These are phyloP conservation scores for Dromius quadrimaculatus DNA, from an alignment of 2,888 invertebrate species.

Conservation along the genomic window DNA sequence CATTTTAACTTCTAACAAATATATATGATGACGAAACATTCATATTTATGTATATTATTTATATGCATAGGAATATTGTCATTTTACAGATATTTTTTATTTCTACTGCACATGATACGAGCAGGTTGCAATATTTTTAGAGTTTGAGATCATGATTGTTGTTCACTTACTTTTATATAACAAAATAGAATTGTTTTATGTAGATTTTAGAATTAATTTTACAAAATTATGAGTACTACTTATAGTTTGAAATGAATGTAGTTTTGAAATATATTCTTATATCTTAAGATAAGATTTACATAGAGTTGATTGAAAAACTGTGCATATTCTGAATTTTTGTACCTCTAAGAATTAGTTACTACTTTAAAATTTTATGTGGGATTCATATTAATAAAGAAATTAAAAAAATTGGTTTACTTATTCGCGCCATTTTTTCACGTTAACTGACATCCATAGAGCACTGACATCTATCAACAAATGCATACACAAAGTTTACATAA, in stretches of 20 bases:
- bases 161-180: constrained; percentile 14
- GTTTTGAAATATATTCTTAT: constrained; percentile 48
- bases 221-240: not conserved
- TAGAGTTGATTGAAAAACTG: constrained; percentile 1
- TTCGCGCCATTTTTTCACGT: not conserved
- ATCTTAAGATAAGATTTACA: constrained; percentile 33
- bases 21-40: too few species aligned
- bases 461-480: not conserved
- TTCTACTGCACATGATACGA: not conserved
- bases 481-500: not conserved
- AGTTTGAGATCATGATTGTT: constrained; percentile 22
- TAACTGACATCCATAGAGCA: not conserved
- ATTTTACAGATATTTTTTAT: too few species aligned
- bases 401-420: not conserved
- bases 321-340: constrained; percentile 28
- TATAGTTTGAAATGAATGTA: constrained; percentile 27
- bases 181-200: not conserved
- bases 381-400: constrained; percentile 23
- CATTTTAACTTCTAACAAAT: too few species aligned
- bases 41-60: too few species aligned
- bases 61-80: too few species aligned
- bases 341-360: constrained; percentile 39
- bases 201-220: constrained; percentile 20
- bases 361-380: constrained; percentile 37
- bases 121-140: constrained; percentile 13